Conservation (phyloP, 2,113 vertebrate genomes). For the Daphoenositta chrysoptera region DNA sequence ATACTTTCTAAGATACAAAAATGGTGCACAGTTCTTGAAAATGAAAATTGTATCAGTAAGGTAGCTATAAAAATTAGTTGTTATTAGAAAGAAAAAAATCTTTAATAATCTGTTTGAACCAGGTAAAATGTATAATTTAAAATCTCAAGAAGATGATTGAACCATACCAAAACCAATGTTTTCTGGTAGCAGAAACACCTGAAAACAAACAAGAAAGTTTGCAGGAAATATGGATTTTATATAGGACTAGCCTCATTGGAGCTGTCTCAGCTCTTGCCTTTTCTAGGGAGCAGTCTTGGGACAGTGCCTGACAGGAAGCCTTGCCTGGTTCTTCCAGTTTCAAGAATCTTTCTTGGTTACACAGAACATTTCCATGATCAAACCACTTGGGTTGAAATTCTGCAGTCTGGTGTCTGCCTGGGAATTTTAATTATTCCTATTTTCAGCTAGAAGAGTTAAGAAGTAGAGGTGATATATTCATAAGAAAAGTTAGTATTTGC, state of each 20-base stretch:
- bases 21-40: neutral
- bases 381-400: neutral
- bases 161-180: neutral
- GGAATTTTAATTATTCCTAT: neutral
- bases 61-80: constrained; percentile 16
- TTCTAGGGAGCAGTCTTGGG: neutral
- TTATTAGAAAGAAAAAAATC: constrained; percentile 16
- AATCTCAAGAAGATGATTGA: neutral
- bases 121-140: neutral
- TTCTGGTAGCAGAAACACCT: neutral
- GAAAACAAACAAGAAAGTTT: neutral
- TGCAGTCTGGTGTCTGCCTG: neutral
- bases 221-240: neutral
- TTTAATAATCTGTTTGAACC: neutral
- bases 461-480: neutral
- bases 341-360: neutral
- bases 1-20: constrained; percentile 33
- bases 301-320: neutral
- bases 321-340: neutral
- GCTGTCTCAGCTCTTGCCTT: neutral
- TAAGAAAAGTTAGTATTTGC: neutral
- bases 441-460: neutral
- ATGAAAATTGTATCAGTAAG: constrained; percentile 5
- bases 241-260: neutral
- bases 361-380: neutral